Conservation (phyloP, 2,113 vertebrate genomes). For the Serinus canaria region DNA sequence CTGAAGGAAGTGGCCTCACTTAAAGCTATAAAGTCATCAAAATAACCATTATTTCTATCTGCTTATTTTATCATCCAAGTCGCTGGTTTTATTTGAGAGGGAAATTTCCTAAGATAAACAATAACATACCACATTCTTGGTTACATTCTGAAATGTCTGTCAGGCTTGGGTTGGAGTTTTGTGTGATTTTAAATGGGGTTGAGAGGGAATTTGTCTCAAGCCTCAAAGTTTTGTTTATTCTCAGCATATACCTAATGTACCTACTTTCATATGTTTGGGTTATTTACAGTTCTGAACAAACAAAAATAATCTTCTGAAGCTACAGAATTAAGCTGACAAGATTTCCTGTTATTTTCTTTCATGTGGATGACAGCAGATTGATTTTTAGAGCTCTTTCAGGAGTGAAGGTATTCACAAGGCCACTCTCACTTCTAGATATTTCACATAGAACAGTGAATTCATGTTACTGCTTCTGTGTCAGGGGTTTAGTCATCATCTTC, state of each 20-base stretch:
- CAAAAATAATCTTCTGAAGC: background rate
- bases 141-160: background rate
- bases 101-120: background rate
- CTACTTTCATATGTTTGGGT: background rate
- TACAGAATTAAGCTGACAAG: background rate
- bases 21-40: background rate
- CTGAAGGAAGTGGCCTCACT: background rate
- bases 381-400: background rate
- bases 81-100: background rate
- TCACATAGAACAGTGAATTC: background rate
- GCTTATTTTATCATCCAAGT: background rate
- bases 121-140: background rate
- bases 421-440: background rate
- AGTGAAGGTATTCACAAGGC: background rate
- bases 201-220: background rate
- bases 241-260: background rate
- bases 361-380: background rate
- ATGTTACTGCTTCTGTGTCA: background rate
- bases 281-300: background rate
- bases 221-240: background rate
- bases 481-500: background rate
- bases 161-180: background rate
- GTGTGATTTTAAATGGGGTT: background rate
- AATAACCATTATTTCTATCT: background rate
- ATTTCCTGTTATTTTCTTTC: background rate